Base-by-base conservation (phyloP, 2,797 vertebrate species). In the Perodicticus potto region DNA sequence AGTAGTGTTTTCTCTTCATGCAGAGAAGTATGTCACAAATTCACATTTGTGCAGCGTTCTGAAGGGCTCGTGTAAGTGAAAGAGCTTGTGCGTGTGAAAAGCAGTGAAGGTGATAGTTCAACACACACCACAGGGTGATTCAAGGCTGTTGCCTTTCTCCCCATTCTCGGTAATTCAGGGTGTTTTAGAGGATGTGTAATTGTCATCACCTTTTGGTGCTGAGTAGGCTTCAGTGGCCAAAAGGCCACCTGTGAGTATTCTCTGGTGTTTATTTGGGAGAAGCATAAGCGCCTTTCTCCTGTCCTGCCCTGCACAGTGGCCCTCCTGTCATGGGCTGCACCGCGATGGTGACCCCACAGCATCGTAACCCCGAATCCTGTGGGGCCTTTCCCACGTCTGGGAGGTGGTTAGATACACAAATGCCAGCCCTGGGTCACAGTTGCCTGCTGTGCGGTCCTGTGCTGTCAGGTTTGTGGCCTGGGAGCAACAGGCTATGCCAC, bases 1-100 rank as follows among this genome's bases (percentile, higher is more conserved):
- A 37, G 29, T 57, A 19, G 43, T 63, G 55, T 69, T 96, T 96
- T 95, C 17, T 37, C 4, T 93, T 94, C 65, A 85, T 85, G 61
- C 76, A 53, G 70, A 61, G n/a, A 85, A 34, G 34, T 63, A 73
- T 89, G 32, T 53, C 25, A 10, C 40, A 80, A 91, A 86, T 72
- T 29, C 32, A 86, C 57, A 34, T 86, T 72, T 49, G 40, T 81
- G 10, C 74, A 69, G 12, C 27, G 0, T 90, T 69, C 57, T 53
- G 53, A 55, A 2, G 25, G 77, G 61, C 65, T 29, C 37, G 70
- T 87, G 5, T 40, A 85, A 17, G 12, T 45, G 37, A 59, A 88
- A 78, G 34, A 84, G 57, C 61, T 91, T 67, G 23, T 86, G 49
- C n/a, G 49, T 53, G 49, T 53, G 49, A 53, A 32, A 80, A n/a